Percentiles rank a stretch among this genome's conserved stretches.
These are phyloP conservation scores for Pterocles gutturalis DNA, from an alignment of 2,113 vertebrate species.

Conservation along the genomic window DNA sequence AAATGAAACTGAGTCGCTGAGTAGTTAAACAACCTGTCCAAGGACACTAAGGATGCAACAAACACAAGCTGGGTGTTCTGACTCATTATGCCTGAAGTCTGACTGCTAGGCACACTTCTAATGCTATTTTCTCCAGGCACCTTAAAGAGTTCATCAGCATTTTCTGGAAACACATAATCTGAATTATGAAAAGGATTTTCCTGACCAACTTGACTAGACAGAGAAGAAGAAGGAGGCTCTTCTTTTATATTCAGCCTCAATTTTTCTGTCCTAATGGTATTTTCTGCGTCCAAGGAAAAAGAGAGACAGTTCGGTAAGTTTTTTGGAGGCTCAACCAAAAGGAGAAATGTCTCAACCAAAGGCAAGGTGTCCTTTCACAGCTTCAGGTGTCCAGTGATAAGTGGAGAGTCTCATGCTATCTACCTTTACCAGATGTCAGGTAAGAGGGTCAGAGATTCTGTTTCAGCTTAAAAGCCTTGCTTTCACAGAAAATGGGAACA, in stretches of 20 bases:
- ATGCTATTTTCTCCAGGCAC: background rate
- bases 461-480: constrained; percentile 16
- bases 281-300: background rate
- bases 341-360: background rate
- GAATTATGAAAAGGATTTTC: constrained; percentile 31
- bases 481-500: background rate
- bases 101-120: background rate
- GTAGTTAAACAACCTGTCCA: constrained; percentile 23
- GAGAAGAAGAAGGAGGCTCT: background rate
- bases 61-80: background rate
- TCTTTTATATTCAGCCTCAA: background rate
- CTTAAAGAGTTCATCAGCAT: constrained; percentile 5
- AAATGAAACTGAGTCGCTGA: background rate
- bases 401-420: background rate
- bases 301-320: background rate
- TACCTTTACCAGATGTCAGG: background rate
- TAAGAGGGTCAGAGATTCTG: background rate
- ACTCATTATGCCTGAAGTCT: constrained; percentile 10
- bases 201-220: background rate
- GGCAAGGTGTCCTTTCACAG: constrained; percentile 13
- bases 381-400: constrained; percentile 15
- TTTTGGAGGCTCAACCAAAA: background rate
- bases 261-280: background rate
- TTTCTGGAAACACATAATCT: constrained; percentile 3
- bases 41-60: background rate